phyloP scores from a whole-genome alignment of 2,888 invertebrate species.

The Lycaena phlaeas region DNA sequence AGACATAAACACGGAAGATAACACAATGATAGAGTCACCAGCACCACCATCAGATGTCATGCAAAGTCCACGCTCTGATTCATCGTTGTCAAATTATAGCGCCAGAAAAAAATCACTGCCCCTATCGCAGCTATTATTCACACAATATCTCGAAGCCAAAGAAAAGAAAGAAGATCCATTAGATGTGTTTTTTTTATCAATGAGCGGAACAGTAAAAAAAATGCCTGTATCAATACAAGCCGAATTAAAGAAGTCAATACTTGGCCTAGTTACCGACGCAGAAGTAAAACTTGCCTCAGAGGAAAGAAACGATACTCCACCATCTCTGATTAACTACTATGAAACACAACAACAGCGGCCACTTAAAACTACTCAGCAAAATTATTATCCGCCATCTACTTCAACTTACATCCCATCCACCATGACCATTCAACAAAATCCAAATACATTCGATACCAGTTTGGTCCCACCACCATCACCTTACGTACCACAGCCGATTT shows the following conservation, averaged over 20 bases:
- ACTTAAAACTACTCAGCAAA: slow-evolving; percentile 11
- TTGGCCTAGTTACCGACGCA: slow-evolving; percentile 7
- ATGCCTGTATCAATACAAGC: slow-evolving; percentile 15
- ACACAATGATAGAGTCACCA: not conserved
- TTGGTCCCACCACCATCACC: slow-evolving; percentile 13
- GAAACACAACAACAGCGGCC: slow-evolving; percentile 14
- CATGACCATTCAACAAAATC: slow-evolving; percentile 13
- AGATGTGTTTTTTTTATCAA: slow-evolving; percentile 18
- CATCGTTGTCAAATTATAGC: slow-evolving; percentile 16
- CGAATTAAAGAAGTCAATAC: slow-evolving; percentile 15
- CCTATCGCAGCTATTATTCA: slow-evolving; percentile 18
- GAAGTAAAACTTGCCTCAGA: slow-evolving; percentile 16
- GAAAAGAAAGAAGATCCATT: slow-evolving; percentile 19
- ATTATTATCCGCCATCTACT: slow-evolving; percentile 16
- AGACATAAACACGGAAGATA: slow-evolving; percentile 3
- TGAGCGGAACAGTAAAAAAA: slow-evolving; percentile 15
- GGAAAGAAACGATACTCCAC: slow-evolving; percentile 12
- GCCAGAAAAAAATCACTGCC: slow-evolving; percentile 16
- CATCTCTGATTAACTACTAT: slow-evolving; percentile 16
- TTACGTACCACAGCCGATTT: slow-evolving; percentile 16
- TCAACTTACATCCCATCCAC: slow-evolving; percentile 18
- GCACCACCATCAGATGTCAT: not conserved
- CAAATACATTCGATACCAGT: slow-evolving; percentile 11
- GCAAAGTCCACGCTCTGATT: slow-evolving; percentile 15
- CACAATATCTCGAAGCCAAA: slow-evolving; percentile 18